Conservation (phyloP, 2,888 invertebrate genomes). For the Melipona bicolor region DNA sequence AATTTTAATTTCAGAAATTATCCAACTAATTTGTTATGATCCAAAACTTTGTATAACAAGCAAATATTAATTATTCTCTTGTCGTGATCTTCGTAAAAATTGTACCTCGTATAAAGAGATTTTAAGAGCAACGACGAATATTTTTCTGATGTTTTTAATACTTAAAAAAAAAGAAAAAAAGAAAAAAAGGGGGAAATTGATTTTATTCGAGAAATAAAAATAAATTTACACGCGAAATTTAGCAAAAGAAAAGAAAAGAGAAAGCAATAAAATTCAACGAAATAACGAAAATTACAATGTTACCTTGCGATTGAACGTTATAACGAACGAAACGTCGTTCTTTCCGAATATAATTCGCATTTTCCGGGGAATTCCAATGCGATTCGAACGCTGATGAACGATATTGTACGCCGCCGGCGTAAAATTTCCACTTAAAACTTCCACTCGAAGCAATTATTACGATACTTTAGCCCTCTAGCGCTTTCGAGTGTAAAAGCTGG, state of each 20-base stretch:
- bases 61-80: too few relatives aligned
- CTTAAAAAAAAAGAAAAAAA: background rate
- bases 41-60: too few relatives aligned
- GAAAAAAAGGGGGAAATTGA: background rate
- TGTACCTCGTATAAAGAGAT: background rate
- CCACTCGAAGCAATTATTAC: conserved; percentile 33
- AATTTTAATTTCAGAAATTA: too few relatives aligned
- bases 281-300: background rate
- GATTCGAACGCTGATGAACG: conserved; percentile 6
- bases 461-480: conserved; percentile 20
- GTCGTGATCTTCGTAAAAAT: too few relatives aligned
- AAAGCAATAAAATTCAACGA: background rate
- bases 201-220: too few relatives aligned
- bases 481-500: conserved; percentile 23
- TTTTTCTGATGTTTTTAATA: background rate
- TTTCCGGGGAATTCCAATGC: background rate
- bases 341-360: background rate
- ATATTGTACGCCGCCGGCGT: conserved; percentile 14
- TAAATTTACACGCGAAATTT: background rate
- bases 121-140: background rate
- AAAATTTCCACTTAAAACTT: conserved; percentile 28
- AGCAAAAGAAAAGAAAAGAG: background rate
- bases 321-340: background rate
- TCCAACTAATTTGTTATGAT: too few relatives aligned
- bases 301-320: background rate